Evolutionary conservation across 2,113 vertebrate genomes (phyloP).

Genomic region (Terrapene triunguis): DNA sequence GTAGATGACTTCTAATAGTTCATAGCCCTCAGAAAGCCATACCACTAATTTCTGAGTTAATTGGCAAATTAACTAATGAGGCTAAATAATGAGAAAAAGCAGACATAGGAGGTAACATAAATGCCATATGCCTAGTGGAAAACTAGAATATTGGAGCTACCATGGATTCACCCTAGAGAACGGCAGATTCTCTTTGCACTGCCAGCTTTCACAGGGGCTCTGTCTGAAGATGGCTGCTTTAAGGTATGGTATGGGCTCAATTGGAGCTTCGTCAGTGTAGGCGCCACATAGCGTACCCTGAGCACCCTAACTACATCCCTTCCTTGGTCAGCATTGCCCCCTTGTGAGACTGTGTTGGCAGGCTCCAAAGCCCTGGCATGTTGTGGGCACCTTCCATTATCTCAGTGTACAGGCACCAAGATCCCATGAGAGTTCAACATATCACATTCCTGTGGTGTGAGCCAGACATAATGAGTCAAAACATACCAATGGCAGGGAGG

Average conservation of each 20-base stretch:
- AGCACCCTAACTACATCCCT: not conserved
- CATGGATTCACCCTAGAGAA: not conserved
- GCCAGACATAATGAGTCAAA: slow-evolving; percentile 22
- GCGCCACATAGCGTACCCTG: rapidly evolving
- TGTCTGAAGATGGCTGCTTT: not conserved
- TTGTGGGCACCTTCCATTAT: not conserved
- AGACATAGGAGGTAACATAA: not conserved
- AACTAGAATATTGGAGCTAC: not conserved
- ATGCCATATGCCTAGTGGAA: rapidly evolving
- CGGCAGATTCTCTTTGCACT: not conserved
- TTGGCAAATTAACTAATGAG: not conserved
- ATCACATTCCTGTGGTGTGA: not conserved
- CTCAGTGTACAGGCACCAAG: not conserved
- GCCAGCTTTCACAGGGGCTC: not conserved
- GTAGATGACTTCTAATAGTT: not conserved
- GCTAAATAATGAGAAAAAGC: not conserved
- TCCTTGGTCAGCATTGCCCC: not conserved
- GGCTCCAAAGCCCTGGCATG: not conserved
- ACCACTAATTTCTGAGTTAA: not conserved
- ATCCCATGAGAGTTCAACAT: not conserved
- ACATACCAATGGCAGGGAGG: not conserved
- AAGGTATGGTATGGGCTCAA: not conserved
- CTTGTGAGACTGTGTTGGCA: not conserved
- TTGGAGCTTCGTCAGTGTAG: not conserved
- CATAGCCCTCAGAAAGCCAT: not conserved